Conservation (phyloP, 1,140 invertebrate genomes). For the Cheumatopsyche charites region DNA sequence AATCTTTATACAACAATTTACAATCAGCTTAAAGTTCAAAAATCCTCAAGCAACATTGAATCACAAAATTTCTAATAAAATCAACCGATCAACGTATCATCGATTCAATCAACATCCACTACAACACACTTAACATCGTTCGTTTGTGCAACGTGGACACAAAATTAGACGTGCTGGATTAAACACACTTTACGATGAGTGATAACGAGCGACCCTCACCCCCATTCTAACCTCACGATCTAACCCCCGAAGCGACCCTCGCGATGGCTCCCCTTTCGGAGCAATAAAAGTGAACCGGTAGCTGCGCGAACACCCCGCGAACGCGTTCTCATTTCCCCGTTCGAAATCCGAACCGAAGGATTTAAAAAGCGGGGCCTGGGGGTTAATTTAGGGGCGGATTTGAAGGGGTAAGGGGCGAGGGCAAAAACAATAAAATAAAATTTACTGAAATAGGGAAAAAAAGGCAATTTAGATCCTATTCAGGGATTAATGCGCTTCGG, state of each 20-base stretch:
- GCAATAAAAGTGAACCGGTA: slow-evolving; percentile 40
- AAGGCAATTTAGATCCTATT: slow-evolving; percentile 18
- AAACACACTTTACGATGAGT: slow-evolving; percentile 44
- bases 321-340: slow-evolving; percentile 40
- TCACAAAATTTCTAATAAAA: too few species aligned
- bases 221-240: not conserved
- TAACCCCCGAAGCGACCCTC: slow-evolving; percentile 5
- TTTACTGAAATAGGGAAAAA: not conserved
- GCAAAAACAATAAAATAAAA: slow-evolving; percentile 15
- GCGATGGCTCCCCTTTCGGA: not conserved
- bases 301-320: slow-evolving; percentile 29
- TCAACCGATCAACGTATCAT: too few species aligned
- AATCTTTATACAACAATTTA: too few species aligned
- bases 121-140: not conserved
- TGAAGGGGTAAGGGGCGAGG: not conserved
- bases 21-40: too few species aligned
- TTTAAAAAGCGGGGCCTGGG: slow-evolving; percentile 13
- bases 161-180: slow-evolving; percentile 39
- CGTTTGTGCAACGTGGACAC: slow-evolving; percentile 24
- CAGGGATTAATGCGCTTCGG: not conserved
- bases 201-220: slow-evolving; percentile 34
- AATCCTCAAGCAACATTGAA: too few species aligned
- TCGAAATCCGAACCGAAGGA: not conserved
- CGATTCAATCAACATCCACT: not conserved
- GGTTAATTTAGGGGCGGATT: too few species aligned